Evolutionary conservation across 2,888 invertebrate genomes (phyloP), one percentile per base, ranked within the genome.

Genomic region (Caenorhabditis afra): DNA sequence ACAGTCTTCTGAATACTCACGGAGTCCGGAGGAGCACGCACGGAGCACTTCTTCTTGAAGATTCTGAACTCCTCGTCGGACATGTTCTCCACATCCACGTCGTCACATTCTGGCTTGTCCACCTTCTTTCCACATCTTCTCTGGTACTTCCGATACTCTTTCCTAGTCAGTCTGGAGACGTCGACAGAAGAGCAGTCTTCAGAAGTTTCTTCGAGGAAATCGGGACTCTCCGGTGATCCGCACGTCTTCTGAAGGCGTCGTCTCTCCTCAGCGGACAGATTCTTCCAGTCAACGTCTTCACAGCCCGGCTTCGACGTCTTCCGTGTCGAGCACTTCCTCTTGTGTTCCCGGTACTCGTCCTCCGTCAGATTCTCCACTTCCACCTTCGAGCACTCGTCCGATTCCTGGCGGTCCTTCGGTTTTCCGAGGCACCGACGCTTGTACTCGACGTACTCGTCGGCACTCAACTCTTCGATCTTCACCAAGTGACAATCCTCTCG

Each of bases 331-430:
- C 66, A 67, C 4, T 67, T 49, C 16, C 22, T 57, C 49, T 37
- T 49, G 50, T 68, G 47, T 8, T 55, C 35, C 18, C 39, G 16
- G 61, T 62, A 71, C 8, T 71, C 70, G 14, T 71, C 49, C 1
- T 71, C 55, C 7, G 8, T 52, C 35, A 71, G 14, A n/a, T 71
- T 62, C 29, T 61, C 62, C n/a, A 71, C 45, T 8, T 71, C 39
- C 22, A 61, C 47, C 11, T n/a, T 23, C 14, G 61, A 39, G 18
- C 70, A 71, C 8, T 71, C 55, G n/a, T 53, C 47, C 29, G 55
- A 41, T 7, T 29, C 11, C 18, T 7, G 14, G n/a, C 41, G 35
- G 12, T 39, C 37, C 35, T 10, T 16, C 52, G 10, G 52, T 18
- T 16, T 29, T 29, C 29, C 29, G 4, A 29, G 29, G 41, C 41